Conservation (phyloP, 2,113 vertebrate genomes). For the Trematomus loennbergii region DNA sequence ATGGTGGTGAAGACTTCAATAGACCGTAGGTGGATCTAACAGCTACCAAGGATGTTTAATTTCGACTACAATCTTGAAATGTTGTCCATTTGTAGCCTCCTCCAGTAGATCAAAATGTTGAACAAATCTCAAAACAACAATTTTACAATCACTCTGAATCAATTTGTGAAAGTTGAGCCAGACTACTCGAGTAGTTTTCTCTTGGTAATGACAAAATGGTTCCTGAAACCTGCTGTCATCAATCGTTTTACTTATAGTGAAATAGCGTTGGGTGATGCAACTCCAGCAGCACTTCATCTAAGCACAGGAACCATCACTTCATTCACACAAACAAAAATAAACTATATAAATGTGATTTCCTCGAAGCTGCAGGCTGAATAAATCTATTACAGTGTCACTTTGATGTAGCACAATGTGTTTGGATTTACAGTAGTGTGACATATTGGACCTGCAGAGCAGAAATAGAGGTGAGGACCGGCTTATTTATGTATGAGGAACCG, state of each 20-base stretch:
- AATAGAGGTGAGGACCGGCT: not conserved
- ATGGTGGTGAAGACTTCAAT: slow-evolving; percentile 24
- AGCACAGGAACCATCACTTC: slow-evolving; percentile 3
- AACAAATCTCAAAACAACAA: not conserved
- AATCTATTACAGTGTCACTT: slow-evolving; percentile 39
- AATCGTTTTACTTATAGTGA: slow-evolving; percentile 12
- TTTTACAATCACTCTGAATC: slow-evolving; percentile 29
- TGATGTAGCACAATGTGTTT: slow-evolving; percentile 15
- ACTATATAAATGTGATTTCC: not conserved
- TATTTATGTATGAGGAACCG: not conserved
- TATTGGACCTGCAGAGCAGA: slow-evolving; percentile 2
- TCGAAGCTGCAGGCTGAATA: slow-evolving; percentile 28
- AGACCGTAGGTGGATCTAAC: slow-evolving; percentile 17
- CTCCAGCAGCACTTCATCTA: slow-evolving; percentile 15
- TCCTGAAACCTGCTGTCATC: slow-evolving; percentile 40
- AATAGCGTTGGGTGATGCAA: slow-evolving; percentile 16
- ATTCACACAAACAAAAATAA: slow-evolving; percentile 20
- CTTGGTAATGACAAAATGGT: not conserved
- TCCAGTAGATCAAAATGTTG: not conserved
- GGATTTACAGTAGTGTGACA: not conserved
- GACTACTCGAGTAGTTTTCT: not conserved
- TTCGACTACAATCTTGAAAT: not conserved
- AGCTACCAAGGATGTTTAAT: not conserved
- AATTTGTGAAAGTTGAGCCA: not conserved
- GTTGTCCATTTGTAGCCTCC: slow-evolving; percentile 7